Evolutionary conservation across 2,113 vertebrate species (phyloP), one percentile per base, ranked within the genome.

Genomic region (Ameiurus melas): DNA sequence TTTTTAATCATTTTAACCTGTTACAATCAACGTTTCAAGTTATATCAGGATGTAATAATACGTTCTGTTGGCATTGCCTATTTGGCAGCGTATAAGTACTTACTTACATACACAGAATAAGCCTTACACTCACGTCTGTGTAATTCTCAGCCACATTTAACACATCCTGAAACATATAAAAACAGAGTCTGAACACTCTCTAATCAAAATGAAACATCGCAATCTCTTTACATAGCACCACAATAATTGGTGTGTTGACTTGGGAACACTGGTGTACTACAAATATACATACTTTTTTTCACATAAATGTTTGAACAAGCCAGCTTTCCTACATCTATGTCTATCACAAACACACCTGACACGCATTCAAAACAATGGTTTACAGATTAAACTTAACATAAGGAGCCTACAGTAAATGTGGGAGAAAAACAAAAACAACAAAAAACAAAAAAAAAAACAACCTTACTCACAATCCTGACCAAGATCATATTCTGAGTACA

Each of bases 211-310:
- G 43, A 92, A 90, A 87, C 89, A 91, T 93, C 93, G 94, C 90
- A 93, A 92, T 93, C 92, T 92, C 92, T 95, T 94, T 94, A 86
- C 90, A 75, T 95, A 90, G 89, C 90, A 92, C 90, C 89, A 89
- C 53, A 77, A 86, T 89, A 87, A 85, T 85, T 83, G 86, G 89
- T 91, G 55, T 80, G 89, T 86, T 87, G 87, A 85, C 68, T 79
- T 89, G 90, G 91, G 91, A 86, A 87, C 80, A 88, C 86, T 87
- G 88, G 81, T 88, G 87, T 88, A 84, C 86, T 91, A 92, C 85
- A 93, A 92, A 91, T 92, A 92, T 86, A 92, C 92, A 91, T 86
- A 86, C 14, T 92, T 90, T 87, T 58, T 47, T 47, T 88, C 55
- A 91, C 89, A 92, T 90, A 85, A 79, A 91, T 91, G 94, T 93